Conservation (phyloP, 2,797 vertebrate species). For the Tachyglossus aculeatus region DNA sequence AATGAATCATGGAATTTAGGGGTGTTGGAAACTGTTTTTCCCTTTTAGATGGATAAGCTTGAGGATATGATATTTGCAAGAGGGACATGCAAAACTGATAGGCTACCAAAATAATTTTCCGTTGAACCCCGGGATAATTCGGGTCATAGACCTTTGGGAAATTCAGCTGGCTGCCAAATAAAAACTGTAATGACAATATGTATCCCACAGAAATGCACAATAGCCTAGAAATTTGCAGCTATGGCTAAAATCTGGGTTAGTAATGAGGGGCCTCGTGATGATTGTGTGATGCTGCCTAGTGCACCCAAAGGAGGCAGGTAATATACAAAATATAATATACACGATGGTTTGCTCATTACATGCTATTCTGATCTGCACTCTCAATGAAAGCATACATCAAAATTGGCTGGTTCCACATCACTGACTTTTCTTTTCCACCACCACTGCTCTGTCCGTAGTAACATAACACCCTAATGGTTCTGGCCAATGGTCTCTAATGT, state of each 20-base stretch:
- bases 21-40: too few relatives aligned
- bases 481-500: background rate
- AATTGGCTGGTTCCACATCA: conserved; percentile 36
- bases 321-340: background rate
- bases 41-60: too few relatives aligned
- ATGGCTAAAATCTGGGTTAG: background rate
- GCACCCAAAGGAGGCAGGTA: too few relatives aligned
- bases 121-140: background rate
- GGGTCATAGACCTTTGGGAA: background rate
- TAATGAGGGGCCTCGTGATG: too few relatives aligned
- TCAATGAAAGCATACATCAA: conserved; percentile 35
- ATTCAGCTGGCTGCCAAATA: background rate
- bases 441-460: conserved; percentile 27
- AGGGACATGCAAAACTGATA: background rate
- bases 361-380: conserved; percentile 14
- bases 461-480: background rate
- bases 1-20: too few relatives aligned
- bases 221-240: background rate
- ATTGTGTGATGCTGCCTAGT: too few relatives aligned
- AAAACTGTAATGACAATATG: background rate
- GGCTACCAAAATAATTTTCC: background rate
- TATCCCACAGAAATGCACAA: background rate
- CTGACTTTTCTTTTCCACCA: conserved; percentile 4
- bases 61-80: too few relatives aligned
- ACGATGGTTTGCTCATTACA: background rate